A percentile compares a stretch with the other conserved stretches of the same genome.
phyloP scores from a whole-genome alignment of 2,113 vertebrate genomes.

The Piliocolobus tephrosceles region DNA sequence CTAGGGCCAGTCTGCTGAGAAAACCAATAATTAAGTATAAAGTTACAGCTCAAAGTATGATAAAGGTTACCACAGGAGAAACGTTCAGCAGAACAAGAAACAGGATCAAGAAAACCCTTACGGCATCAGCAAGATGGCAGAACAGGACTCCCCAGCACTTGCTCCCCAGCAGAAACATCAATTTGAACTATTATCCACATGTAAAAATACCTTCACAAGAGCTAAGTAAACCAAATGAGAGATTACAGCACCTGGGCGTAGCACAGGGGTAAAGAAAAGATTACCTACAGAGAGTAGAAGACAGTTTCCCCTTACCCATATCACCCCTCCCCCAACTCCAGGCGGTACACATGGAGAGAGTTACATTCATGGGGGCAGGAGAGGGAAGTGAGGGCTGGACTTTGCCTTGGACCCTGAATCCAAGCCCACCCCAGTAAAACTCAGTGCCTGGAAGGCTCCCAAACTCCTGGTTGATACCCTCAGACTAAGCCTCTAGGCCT shows the following conservation, averaged over 20 bases:
- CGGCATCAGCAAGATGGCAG: background rate
- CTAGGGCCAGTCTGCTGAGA: background rate
- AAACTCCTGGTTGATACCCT: background rate
- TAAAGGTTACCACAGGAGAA: background rate
- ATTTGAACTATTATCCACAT: background rate
- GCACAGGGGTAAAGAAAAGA: background rate
- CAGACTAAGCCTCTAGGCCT: background rate
- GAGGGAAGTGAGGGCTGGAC: background rate
- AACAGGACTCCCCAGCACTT: background rate
- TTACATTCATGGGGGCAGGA: background rate
- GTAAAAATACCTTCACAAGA: background rate
- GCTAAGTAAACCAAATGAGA: background rate
- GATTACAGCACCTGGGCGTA: background rate
- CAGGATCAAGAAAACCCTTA: background rate
- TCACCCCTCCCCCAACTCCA: background rate
- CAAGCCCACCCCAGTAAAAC: background rate
- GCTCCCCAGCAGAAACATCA: background rate
- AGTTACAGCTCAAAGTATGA: background rate
- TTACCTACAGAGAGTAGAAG: background rate
- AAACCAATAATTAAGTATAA: background rate
- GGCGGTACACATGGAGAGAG: background rate
- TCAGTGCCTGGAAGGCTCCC: background rate
- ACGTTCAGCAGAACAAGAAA: background rate
- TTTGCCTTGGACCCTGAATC: background rate
- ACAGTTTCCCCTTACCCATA: background rate